These are phyloP conservation scores for Acrobasis suavella DNA, from an alignment of 2,888 invertebrate genomes.

Conservation along the genomic window DNA sequence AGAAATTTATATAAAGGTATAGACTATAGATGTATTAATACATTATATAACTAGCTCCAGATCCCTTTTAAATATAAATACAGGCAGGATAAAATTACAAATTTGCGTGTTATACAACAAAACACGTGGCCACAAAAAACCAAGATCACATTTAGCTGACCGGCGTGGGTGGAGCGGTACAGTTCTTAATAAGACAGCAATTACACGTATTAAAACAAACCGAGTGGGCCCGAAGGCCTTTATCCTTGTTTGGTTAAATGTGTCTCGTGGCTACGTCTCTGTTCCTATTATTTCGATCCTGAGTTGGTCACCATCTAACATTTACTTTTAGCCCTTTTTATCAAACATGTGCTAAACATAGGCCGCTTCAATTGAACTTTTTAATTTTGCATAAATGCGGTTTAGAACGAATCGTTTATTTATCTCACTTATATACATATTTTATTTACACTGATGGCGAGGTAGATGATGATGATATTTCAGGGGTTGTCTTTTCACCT, in stretches of 20 bases:
- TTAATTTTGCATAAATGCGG: too few species aligned
- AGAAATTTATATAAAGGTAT: too few species aligned
- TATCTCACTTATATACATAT: too few species aligned
- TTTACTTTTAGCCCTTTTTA: too few species aligned
- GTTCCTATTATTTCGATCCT: not conserved
- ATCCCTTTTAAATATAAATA: not conserved
- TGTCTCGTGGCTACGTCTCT: conserved; percentile 36
- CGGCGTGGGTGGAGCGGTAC: conserved; percentile 62
- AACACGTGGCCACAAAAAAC: conserved; percentile 11
- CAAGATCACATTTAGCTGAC: conserved; percentile 39
- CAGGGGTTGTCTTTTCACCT: too few species aligned
- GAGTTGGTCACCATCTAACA: not conserved
- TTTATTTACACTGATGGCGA: too few species aligned
- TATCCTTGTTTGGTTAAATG: conserved; percentile 69
- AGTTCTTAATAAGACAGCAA: conserved; percentile 73
- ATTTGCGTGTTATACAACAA: conserved; percentile 7
- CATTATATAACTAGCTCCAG: not conserved
- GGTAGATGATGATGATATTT: too few species aligned
- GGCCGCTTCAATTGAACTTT: too few species aligned
- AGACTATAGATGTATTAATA: too few species aligned
- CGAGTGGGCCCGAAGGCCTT: conserved; percentile 65
- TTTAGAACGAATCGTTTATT: too few species aligned
- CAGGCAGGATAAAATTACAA: not conserved
- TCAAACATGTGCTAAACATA: too few species aligned
- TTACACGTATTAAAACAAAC: conserved; percentile 74